Percentiles rank a stretch among this genome's conserved stretches.
These are phyloP conservation scores for Eupithecia exiguata DNA, from an alignment of 2,888 invertebrate genomes.

Conservation along the genomic window DNA sequence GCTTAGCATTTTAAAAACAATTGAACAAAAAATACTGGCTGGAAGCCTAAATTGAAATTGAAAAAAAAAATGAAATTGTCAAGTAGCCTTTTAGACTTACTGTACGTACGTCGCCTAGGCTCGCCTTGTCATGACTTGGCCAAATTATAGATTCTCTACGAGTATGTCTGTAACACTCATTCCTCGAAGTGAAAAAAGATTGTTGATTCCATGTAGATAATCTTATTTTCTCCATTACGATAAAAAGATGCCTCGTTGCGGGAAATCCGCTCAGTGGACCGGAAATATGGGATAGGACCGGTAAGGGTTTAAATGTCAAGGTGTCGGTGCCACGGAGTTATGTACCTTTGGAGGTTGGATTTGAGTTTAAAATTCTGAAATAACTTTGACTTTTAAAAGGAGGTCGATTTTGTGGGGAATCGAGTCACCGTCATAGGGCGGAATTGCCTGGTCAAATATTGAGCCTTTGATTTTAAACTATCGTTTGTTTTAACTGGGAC, in stretches of 20 bases:
- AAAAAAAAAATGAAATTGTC: too few relatives aligned
- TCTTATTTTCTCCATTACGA: background rate
- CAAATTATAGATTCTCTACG: too few relatives aligned
- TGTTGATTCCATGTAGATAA: background rate
- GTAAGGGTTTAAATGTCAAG: constrained; percentile 5
- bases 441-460: background rate
- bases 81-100: too few relatives aligned
- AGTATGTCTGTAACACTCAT: background rate
- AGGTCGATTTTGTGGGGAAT: background rate
- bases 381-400: background rate
- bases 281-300: constrained; percentile 6
- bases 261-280: constrained; percentile 9
- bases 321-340: constrained; percentile 1
- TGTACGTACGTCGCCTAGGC: too few relatives aligned
- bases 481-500: background rate
- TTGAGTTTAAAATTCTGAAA: background rate
- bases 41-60: too few relatives aligned
- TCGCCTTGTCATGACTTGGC: too few relatives aligned
- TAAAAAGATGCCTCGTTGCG: constrained; percentile 33
- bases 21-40: too few relatives aligned
- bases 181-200: background rate
- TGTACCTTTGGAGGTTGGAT: background rate
- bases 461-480: background rate
- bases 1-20: too few relatives aligned
- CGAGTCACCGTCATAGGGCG: background rate